phyloP scores from a whole-genome alignment of 2,113 vertebrate species.

The Dipodomys merriami region DNA sequence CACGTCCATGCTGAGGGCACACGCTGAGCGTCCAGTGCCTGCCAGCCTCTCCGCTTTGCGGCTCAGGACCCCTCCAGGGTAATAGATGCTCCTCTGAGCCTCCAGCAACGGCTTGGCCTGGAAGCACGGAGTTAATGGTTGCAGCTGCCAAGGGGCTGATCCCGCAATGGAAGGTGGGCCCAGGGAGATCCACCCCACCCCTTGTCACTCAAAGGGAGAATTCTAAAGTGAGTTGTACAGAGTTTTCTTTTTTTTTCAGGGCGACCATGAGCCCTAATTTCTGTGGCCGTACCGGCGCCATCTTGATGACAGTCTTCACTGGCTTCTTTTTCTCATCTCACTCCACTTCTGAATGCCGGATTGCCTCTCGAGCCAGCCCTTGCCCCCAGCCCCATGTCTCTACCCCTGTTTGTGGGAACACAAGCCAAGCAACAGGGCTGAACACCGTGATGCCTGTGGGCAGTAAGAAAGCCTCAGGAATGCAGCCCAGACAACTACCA shows the following conservation, averaged over 20 bases:
- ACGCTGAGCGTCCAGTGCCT: not conserved
- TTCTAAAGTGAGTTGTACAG: not conserved
- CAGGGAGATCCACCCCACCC: rapidly evolving
- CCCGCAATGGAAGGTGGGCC: not conserved
- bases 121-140: not conserved
- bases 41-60: not conserved
- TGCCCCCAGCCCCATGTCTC: not conserved
- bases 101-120: not conserved
- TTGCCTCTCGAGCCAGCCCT: not conserved
- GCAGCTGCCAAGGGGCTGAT: not conserved
- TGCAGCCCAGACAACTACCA: not conserved
- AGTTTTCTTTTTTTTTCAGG: no score
- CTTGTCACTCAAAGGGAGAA: not conserved
- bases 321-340: not conserved
- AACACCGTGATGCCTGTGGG: not conserved
- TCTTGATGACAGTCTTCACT: not conserved
- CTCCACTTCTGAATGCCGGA: not conserved
- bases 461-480: not conserved
- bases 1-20: no score
- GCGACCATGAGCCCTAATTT: not conserved
- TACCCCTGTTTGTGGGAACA: not conserved
- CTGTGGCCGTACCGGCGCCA: not conserved
- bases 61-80: not conserved
- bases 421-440: not conserved
- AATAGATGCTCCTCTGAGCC: not conserved